A percentile compares a stretch with the other conserved stretches of the same genome.
These are phyloP conservation scores for Dromas ardeola DNA, from an alignment of 2,113 vertebrate species.

Conservation along the genomic window DNA sequence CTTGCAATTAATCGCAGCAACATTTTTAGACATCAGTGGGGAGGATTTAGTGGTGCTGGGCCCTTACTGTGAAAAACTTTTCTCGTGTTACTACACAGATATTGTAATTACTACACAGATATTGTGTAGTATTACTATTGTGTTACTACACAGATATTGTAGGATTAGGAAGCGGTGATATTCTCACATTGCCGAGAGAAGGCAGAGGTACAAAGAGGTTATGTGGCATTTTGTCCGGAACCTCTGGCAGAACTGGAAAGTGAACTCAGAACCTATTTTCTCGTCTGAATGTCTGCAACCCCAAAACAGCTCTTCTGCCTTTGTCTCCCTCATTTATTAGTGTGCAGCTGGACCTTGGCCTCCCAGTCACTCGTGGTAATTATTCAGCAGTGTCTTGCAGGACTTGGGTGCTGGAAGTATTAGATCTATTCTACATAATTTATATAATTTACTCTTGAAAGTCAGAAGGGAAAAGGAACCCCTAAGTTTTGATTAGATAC, in stretches of 20 bases:
- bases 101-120: neutral
- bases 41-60: neutral
- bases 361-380: neutral
- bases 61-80: neutral
- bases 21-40: neutral
- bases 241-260: neutral
- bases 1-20: neutral
- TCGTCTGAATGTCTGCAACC: neutral
- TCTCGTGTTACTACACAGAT: fast-evolving
- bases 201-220: neutral
- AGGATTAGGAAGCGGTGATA: neutral
- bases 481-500: conserved; percentile 62
- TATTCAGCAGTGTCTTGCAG: neutral
- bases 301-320: neutral
- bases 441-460: conserved; percentile 36
- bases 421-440: conserved; percentile 17
- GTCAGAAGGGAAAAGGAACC: conserved; percentile 43
- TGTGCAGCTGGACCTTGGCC: fast-evolving
- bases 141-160: neutral
- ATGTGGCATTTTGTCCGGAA: neutral
- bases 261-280: neutral
- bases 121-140: no score
- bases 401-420: conserved; percentile 15
- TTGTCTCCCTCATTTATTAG: neutral
- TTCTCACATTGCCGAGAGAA: neutral